Evolutionary conservation across 2,888 invertebrate species (phyloP), one percentile per base, ranked within the genome.

Genomic region (Taphrorychus bicolor): DNA sequence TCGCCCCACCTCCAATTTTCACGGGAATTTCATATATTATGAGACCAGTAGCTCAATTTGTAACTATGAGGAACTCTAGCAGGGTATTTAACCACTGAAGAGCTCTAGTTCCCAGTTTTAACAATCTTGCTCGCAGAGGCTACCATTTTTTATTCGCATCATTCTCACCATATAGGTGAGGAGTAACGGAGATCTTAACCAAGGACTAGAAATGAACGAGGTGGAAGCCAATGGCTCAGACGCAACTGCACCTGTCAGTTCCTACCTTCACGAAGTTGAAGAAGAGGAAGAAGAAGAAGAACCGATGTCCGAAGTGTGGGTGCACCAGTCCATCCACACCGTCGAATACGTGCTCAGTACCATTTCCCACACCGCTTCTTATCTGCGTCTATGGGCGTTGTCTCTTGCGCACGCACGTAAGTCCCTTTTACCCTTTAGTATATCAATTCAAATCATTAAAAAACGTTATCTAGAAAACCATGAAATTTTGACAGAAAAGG

Each of bases 331-430:
- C 16, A 98, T 98, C 76, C 97, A 98, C 83, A 98, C 98, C 1
- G 97, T 98, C 70, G 98, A 98, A 84, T 98, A 95, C 78, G 95
- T 96, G 71, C 87, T 98, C 71, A 96, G 97, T 76, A 97, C 97
- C 66, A 91, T 98, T 73, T 97, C 97, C 0, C 97, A 98, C 80
- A 98, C 98, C 0, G 98, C 98, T 0, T 97, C 97, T 0, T 98
- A 98, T 81, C 87, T 98, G 45, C 93, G 98, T 76, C 85, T 98
- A 71, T 98, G 98, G 98, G 98, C 98, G 7, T 83, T 98, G 75
- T 97, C 97, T 52, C 86, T 98, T 69, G 98, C 98, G 74, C 98
- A 98, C 84, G 93, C 95, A 69, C 95, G 95, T 94, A 86, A 86
- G 90, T n/a, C n/a, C n/a, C n/a, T n/a, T n/a, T n/a, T n/a, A n/a